Evolutionary conservation across 2,888 invertebrate species (phyloP).

Genomic region (Zootermopsis nevadensis): DNA sequence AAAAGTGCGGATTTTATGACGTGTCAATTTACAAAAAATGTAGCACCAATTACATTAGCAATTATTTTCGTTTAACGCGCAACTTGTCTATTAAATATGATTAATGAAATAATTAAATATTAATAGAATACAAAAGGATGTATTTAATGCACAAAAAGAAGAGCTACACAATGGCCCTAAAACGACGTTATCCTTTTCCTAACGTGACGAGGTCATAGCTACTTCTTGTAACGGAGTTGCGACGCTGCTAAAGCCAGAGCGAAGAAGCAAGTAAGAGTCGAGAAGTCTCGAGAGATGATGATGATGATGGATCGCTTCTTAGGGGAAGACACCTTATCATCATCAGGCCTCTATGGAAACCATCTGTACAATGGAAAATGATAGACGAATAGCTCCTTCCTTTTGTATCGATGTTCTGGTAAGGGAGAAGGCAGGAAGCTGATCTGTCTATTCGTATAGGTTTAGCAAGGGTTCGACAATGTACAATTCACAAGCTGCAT

Average conservation of each 20-base stretch:
- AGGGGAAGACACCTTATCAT: slow-evolving; percentile 46
- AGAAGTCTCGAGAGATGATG: slow-evolving; percentile 37
- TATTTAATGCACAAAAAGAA: not conserved
- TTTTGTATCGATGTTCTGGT: not conserved
- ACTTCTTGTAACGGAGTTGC: not conserved
- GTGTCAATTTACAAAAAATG: too few species aligned
- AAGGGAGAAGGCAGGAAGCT: not conserved
- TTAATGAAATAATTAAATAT: too few species aligned
- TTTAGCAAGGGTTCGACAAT: slow-evolving; percentile 3
- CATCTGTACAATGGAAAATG: slow-evolving; percentile 18
- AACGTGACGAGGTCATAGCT: not conserved
- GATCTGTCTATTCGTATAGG: slow-evolving; percentile 18
- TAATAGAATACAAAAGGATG: not conserved
- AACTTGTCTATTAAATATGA: too few species aligned
- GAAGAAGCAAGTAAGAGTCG: not conserved
- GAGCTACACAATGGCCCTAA: not conserved
- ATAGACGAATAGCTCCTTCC: slow-evolving; percentile 14
- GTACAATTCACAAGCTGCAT: not conserved
- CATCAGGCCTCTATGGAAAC: slow-evolving; percentile 19
- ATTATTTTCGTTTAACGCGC: too few species aligned
- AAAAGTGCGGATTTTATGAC: too few species aligned
- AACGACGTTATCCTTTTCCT: not conserved
- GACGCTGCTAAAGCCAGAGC: not conserved
- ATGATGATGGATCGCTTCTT: slow-evolving; percentile 47
- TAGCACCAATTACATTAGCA: too few species aligned